A percentile compares a stretch with the other conserved stretches of the same genome.
These are phyloP conservation scores for Bilobella aurantiaca DNA, from an alignment of 1,140 invertebrate species.

Conservation along the genomic window DNA sequence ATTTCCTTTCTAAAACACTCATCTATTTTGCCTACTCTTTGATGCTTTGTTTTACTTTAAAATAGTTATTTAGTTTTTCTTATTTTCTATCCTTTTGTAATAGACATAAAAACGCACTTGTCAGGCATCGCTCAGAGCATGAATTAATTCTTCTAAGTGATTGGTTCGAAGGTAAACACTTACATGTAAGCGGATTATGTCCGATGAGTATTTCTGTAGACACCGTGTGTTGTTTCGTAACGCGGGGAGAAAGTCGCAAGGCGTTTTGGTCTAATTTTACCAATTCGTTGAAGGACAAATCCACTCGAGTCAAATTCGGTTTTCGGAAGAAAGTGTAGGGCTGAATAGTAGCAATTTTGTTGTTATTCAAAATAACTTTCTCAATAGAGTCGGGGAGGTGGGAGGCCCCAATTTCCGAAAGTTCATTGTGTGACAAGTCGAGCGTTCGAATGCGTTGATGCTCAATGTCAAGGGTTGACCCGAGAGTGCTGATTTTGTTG, in stretches of 20 bases:
- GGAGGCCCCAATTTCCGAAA: conserved; percentile 67
- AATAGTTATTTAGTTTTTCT: too few relatives aligned
- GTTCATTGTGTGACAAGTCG: conserved; percentile 71
- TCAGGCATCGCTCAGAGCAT: too few relatives aligned
- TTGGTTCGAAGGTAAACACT: too few relatives aligned
- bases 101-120: too few relatives aligned
- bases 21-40: too few relatives aligned
- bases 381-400: conserved; percentile 78
- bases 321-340: conserved; percentile 89
- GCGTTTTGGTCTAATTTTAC: conserved; percentile 75
- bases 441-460: conserved; percentile 68
- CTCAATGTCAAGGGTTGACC: conserved; percentile 82
- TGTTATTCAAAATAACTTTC: conserved; percentile 71
- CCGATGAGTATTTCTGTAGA: conserved; percentile 78
- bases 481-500: conserved; percentile 73
- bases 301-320: conserved; percentile 73
- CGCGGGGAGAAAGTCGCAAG: conserved; percentile 61
- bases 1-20: too few relatives aligned
- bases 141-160: too few relatives aligned
- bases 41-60: too few relatives aligned
- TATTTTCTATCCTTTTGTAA: too few relatives aligned
- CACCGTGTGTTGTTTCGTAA: conserved; percentile 44
- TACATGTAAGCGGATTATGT: conserved; percentile 80
- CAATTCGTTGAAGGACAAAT: conserved; percentile 73
- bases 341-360: conserved; percentile 73